Evolutionary conservation across 2,113 vertebrate genomes (phyloP).

Genomic region (Heterotilapia buettikoferi): DNA sequence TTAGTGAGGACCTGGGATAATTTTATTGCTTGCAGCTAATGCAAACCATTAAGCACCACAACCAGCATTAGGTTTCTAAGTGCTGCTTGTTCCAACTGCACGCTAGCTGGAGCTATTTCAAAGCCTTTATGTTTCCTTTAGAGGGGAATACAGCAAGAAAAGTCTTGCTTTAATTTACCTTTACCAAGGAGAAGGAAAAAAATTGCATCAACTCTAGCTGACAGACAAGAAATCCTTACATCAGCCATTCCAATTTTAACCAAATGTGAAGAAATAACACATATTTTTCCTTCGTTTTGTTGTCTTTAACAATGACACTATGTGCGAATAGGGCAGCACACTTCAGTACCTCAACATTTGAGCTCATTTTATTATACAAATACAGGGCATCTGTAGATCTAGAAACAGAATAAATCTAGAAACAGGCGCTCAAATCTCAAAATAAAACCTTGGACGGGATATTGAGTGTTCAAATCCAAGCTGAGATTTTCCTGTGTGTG

Average conservation of each 20-base stretch:
- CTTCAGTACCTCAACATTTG: neutral
- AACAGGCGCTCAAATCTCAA: neutral
- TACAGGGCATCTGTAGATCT: neutral
- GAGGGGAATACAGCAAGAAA: neutral
- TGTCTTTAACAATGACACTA: neutral
- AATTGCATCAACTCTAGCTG: neutral
- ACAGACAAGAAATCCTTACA: conserved; percentile 29
- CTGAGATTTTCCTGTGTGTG: neutral
- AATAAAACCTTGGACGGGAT: conserved; percentile 10
- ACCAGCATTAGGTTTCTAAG: conserved; percentile 74
- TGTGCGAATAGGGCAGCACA: neutral
- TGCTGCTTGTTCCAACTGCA: conserved; percentile 64
- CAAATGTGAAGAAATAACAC: neutral
- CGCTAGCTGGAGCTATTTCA: conserved; percentile 58
- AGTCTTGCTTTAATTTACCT: conserved; percentile 41
- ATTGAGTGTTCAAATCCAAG: conserved; percentile 15
- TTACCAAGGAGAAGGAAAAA: neutral
- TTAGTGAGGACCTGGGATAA: conserved; percentile 80
- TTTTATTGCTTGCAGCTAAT: conserved; percentile 89
- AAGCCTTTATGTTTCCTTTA: conserved; percentile 34
- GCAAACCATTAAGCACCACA: conserved; percentile 81
- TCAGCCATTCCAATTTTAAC: conserved; percentile 5
- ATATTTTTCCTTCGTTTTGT: neutral
- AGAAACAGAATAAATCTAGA: neutral
- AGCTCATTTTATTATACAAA: neutral